Evolutionary conservation across 1,140 invertebrate species (phyloP).

Genomic region (Nasonia vitripennis): DNA sequence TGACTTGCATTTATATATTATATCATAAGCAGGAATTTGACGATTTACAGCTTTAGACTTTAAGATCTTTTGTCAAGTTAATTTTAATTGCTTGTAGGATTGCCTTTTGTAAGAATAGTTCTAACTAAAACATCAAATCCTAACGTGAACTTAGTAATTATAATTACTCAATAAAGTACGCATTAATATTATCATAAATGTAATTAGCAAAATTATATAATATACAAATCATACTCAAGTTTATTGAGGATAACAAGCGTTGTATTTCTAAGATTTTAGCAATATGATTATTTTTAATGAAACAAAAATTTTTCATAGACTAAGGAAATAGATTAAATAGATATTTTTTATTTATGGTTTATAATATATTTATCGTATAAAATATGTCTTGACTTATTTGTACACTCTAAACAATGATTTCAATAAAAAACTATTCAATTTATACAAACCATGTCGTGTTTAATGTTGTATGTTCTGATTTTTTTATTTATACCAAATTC

Average conservation of each 20-base stretch:
- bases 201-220: constrained; percentile 20
- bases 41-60: background rate
- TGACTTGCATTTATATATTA: background rate
- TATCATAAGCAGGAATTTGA: background rate
- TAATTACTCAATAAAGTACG: constrained; percentile 23
- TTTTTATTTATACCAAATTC: background rate
- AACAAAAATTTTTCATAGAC: background rate
- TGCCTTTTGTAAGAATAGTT: background rate
- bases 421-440: constrained; percentile 15
- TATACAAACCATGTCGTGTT: background rate
- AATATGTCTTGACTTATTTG: background rate
- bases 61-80: background rate
- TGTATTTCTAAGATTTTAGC: constrained; percentile 1
- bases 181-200: background rate
- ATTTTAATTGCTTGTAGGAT: background rate
- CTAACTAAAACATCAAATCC: background rate
- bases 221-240: background rate
- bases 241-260: background rate
- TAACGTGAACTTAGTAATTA: background rate
- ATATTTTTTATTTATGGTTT: background rate
- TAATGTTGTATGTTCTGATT: background rate
- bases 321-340: background rate
- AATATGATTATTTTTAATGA: background rate
- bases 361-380: background rate
- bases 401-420: background rate